Evolutionary conservation across 2,888 invertebrate species (phyloP).

Genomic region (Heteromurus nitidus): DNA sequence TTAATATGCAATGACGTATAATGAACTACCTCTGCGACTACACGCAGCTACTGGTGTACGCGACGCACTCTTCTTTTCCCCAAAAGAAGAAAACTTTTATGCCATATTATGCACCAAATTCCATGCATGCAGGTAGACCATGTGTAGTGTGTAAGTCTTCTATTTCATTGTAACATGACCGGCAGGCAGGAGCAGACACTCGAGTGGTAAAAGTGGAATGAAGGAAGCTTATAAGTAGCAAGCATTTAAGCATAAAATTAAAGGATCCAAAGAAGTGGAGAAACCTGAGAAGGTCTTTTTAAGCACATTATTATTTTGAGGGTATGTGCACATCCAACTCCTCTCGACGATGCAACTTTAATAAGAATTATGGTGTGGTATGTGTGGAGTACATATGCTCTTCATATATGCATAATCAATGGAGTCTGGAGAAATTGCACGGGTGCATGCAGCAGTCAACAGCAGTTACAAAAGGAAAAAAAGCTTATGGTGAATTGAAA

Average conservation of each 20-base stretch:
- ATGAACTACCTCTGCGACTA: slow-evolving; percentile 3
- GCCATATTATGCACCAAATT: no score
- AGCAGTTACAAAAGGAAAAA: slow-evolving; percentile 4
- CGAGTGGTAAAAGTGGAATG: not conserved
- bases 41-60: not conserved
- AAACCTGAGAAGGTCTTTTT: slow-evolving; percentile 26
- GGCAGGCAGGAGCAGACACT: slow-evolving; percentile 15
- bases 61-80: not conserved
- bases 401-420: no score
- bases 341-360: not conserved
- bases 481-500: slow-evolving; percentile 3
- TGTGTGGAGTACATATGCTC: no score
- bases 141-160: no score
- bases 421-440: not conserved
- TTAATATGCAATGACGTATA: slow-evolving; percentile 51
- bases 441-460: slow-evolving; percentile 15
- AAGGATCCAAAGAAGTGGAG: slow-evolving; percentile 1
- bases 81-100: not conserved
- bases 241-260: slow-evolving; percentile 31
- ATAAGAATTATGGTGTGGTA: not conserved
- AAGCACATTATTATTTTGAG: not conserved
- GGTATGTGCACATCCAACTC: not conserved
- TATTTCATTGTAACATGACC: slow-evolving; percentile 3
- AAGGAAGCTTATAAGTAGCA: not conserved
- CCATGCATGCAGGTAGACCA: no score